Base-by-base conservation (phyloP, 2,888 invertebrate genomes). In the Hemistola chrysoprasaria region DNA sequence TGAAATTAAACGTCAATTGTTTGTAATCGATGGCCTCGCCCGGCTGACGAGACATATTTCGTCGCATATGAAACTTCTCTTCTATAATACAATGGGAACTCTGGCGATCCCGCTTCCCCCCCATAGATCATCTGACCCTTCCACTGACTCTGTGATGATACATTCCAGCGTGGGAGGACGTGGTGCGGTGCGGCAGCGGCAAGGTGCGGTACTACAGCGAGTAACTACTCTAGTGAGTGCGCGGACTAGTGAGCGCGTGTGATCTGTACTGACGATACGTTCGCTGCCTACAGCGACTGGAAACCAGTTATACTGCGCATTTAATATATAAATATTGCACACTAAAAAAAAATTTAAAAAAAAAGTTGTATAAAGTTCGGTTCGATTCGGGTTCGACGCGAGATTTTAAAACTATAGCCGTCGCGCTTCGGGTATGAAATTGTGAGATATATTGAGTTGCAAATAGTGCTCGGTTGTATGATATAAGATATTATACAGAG, bases 81-180 rank as follows among this genome's bases (percentile, higher is more conserved):
- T n/a, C n/a, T n/a, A n/a, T n/a, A n/a, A n/a, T n/a, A n/a, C n/a
- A n/a, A n/a, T n/a, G n/a, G n/a, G n/a, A n/a, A n/a, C n/a, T n/a
- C n/a, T n/a, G n/a, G n/a, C n/a, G n/a, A n/a, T n/a, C n/a, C n/a
- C n/a, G n/a, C n/a, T n/a, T n/a, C n/a, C n/a, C n/a, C n/a, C n/a
- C n/a, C n/a, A n/a, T n/a, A n/a, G n/a, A n/a, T n/a, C n/a, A n/a
- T n/a, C n/a, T n/a, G 1, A 4, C n/a, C 1, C 0, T n/a, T 2
- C 1, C n/a, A n/a, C n/a, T n/a, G n/a, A 6, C 6, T 22, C 0
- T 10, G 3, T n/a, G 6, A 11, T 26, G 3, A 8, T 1, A 9
- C 7, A n/a, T 90, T 89, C 32, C 90, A 95, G 95, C 94, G 40
- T 95, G 95, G 95, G 93, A 93, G 60, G 94, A 94, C 65, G 90